Evolutionary conservation across 2,113 vertebrate species (phyloP).

Genomic region (Vulpes ferrilata): DNA sequence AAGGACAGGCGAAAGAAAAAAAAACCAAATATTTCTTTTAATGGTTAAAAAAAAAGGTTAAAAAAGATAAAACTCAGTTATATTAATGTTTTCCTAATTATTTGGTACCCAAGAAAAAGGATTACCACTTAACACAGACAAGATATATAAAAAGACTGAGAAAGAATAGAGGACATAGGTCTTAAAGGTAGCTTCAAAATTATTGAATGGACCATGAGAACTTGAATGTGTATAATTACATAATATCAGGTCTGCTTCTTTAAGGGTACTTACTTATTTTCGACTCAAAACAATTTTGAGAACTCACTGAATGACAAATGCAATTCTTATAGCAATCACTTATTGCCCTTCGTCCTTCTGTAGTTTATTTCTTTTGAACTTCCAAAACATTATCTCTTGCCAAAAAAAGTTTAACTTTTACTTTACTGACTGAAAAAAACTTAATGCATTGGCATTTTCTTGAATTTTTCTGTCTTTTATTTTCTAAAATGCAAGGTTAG

Average conservation of each 20-base stretch:
- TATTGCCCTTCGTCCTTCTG: not conserved
- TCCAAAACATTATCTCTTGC: not conserved
- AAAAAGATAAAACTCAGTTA: not conserved
- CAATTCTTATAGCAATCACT: not conserved
- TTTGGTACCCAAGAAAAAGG: not conserved
- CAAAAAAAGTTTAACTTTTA: not conserved
- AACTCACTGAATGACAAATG: not conserved
- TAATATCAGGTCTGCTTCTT: not conserved
- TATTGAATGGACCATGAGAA: not conserved
- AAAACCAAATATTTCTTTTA: not conserved
- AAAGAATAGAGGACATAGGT: not conserved
- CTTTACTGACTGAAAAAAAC: slow-evolving; percentile 13
- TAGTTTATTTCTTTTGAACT: slow-evolving; percentile 3
- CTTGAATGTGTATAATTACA: not conserved
- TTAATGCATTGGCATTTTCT: not conserved
- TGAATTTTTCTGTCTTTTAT: not conserved
- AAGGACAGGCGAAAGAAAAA: not conserved
- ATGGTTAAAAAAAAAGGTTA: not conserved
- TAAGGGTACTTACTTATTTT: not conserved
- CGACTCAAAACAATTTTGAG: not conserved
- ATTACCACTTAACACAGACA: not conserved
- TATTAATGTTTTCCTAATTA: not conserved
- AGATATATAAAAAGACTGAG: not conserved
- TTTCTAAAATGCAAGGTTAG: not conserved
- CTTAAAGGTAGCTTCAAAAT: not conserved